Evolutionary conservation across 2,888 invertebrate species (phyloP).

Genomic region (Ellobium chinense): DNA sequence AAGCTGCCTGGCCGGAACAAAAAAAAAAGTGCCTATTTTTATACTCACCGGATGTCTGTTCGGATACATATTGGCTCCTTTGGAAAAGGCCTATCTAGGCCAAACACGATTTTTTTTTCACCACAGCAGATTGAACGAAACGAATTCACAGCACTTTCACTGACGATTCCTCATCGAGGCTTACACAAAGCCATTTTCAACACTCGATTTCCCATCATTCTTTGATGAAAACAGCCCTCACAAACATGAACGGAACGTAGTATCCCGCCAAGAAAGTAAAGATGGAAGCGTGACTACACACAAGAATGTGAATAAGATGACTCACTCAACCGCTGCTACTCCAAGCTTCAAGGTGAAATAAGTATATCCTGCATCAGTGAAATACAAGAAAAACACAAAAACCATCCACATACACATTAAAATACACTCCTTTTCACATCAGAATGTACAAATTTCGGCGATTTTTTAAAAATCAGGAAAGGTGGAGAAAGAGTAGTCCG

Average conservation of each 20-base stretch:
- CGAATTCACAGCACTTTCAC: neutral
- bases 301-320: neutral
- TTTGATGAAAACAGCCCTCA: constrained; percentile 15
- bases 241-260: constrained; percentile 23
- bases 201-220: constrained; percentile 31
- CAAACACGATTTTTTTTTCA: no score
- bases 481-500: constrained; percentile 40
- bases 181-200: constrained; percentile 39
- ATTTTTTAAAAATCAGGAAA: neutral
- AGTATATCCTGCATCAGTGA: constrained; percentile 30
- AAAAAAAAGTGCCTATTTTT: neutral
- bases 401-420: neutral
- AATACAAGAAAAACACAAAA: neutral
- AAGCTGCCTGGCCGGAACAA: neutral
- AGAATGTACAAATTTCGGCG: neutral
- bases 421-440: neutral
- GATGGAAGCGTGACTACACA: constrained; percentile 11
- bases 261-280: constrained; percentile 45
- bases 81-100: neutral
- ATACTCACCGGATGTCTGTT: constrained; percentile 74
- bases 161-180: neutral
- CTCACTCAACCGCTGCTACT: constrained; percentile 23
- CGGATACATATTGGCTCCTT: constrained; percentile 68
- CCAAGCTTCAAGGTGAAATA: neutral
- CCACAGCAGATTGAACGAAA: neutral